Conservation (phyloP, 2,113 vertebrate genomes). For the Urocitellus parryii region DNA sequence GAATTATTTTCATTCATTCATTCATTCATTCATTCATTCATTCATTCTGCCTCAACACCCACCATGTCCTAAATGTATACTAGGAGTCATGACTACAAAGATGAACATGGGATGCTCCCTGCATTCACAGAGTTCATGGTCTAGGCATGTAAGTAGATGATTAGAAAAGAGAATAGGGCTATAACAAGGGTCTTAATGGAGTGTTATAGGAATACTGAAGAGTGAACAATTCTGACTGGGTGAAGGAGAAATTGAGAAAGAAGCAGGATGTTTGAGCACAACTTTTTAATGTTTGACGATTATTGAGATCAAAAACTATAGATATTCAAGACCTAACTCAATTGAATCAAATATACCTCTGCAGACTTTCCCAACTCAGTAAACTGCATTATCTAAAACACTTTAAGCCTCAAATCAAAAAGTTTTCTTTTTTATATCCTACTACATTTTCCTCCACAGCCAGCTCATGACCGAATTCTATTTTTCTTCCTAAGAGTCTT, state of each 20-base stretch:
- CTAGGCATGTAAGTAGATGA: background rate
- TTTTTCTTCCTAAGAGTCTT: background rate
- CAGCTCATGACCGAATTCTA: background rate
- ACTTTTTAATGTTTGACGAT: background rate
- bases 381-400: background rate
- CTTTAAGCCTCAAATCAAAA: background rate
- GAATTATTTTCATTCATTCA: background rate
- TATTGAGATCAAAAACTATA: background rate
- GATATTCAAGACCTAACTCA: background rate
- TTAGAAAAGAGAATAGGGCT: background rate
- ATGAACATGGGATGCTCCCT: background rate
- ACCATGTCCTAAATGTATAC: background rate
- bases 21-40: background rate
- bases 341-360: background rate
- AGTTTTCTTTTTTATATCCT: background rate
- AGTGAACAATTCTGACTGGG: background rate
- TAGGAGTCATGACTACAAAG: background rate
- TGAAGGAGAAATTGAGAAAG: background rate
- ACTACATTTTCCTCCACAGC: background rate
- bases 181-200: background rate
- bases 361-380: background rate
- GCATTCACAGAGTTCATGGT: background rate
- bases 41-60: background rate
- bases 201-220: background rate
- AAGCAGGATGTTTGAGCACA: background rate